Evolutionary conservation across 2,797 vertebrate genomes (phyloP).

Genomic region (Sebastes trivittatus): DNA sequence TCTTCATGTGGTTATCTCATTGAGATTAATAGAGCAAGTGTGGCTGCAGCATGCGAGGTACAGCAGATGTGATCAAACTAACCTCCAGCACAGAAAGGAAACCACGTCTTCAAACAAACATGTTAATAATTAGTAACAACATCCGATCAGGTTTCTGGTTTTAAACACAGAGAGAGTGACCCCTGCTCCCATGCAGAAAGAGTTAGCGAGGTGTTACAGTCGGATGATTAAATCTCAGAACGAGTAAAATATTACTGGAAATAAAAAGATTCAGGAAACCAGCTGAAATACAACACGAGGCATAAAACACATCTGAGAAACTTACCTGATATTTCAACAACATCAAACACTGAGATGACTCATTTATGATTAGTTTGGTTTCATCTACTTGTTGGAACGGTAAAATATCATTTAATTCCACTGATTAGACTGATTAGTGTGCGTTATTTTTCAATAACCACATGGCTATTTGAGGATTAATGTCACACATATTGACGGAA

Average conservation of each 20-base stretch:
- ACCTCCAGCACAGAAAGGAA: not conserved
- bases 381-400: not conserved
- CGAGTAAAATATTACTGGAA: not conserved
- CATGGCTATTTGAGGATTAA: too few relatives aligned
- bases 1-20: not conserved
- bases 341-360: not conserved
- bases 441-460: too few relatives aligned
- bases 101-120: not conserved
- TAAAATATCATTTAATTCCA: not conserved
- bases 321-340: not conserved
- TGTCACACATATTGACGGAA: too few relatives aligned
- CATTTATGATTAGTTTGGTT: not conserved
- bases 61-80: conserved; percentile 5
- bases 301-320: not conserved
- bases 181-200: conserved; percentile 51
- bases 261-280: not conserved
- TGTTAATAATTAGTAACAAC: conserved; percentile 51
- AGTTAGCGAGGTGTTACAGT: conserved; percentile 26
- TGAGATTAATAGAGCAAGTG: not conserved
- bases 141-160: not conserved
- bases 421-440: not conserved
- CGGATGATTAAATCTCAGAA: not conserved
- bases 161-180: not conserved
- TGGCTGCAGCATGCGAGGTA: conserved; percentile 26
- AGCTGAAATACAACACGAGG: not conserved